Conservation (phyloP, 53 echinoderm and acorn worm genomes). For the Holothuria scabra region DNA sequence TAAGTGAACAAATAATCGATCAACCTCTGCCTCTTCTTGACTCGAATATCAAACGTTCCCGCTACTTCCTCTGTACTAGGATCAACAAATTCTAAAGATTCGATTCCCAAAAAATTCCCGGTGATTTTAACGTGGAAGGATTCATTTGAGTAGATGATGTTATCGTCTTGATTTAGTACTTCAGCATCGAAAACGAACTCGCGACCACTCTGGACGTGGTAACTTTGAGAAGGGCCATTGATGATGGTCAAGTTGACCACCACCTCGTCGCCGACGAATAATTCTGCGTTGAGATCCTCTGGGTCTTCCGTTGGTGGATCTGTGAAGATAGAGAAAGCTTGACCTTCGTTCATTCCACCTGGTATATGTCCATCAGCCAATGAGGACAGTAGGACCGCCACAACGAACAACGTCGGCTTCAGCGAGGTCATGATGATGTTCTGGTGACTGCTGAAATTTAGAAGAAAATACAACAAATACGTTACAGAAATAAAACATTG, state of each 20-base stretch:
- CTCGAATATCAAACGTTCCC: slow-evolving; percentile 59
- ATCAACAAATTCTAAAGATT: slow-evolving; percentile 25
- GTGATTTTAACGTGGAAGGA: slow-evolving; percentile 51
- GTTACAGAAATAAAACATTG: too few relatives aligned
- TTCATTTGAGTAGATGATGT: slow-evolving; percentile 29
- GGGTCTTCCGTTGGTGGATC: background rate
- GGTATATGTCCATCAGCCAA: slow-evolving; percentile 13
- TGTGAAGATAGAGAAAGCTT: background rate
- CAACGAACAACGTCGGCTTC: background rate
- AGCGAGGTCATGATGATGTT: background rate
- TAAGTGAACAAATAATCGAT: slow-evolving; percentile 68
- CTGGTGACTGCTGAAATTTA: background rate
- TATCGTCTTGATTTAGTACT: slow-evolving; percentile 40
- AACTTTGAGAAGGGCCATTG: slow-evolving; percentile 4
- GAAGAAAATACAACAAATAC: too few relatives aligned
- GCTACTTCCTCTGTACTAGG: background rate
- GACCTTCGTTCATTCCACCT: background rate
- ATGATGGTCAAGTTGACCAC: slow-evolving; percentile 61
- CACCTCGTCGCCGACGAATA: slow-evolving; percentile 57
- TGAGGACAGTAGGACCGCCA: background rate
- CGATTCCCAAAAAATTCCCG: slow-evolving; percentile 59
- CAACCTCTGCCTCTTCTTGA: slow-evolving; percentile 53
- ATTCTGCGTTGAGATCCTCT: slow-evolving; percentile 28
- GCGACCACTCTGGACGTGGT: slow-evolving; percentile 39
- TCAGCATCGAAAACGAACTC: slow-evolving; percentile 47